Conservation (phyloP, 2,113 vertebrate genomes). For the Gymnogyps californianus region DNA sequence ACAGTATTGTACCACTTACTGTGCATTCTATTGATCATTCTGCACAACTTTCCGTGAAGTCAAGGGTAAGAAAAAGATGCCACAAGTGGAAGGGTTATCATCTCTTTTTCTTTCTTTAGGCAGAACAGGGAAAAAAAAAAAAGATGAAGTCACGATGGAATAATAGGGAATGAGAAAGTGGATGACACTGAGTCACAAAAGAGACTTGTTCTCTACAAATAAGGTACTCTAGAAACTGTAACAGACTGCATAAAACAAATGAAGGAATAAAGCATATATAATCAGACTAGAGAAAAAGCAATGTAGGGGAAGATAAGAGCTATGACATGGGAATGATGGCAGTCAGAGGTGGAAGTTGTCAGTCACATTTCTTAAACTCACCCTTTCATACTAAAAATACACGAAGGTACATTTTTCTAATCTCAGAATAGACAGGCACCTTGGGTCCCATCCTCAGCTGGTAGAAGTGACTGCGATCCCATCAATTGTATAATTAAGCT, state of each 20-base stretch:
- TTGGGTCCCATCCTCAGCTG: background rate
- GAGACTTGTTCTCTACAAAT: constrained; percentile 27
- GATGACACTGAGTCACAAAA: constrained; percentile 21
- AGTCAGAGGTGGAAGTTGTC: constrained; percentile 49
- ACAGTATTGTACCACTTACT: background rate
- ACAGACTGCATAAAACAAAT: background rate
- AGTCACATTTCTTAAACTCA: constrained; percentile 33
- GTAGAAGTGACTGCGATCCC: background rate
- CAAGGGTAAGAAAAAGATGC: background rate
- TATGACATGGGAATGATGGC: constrained; percentile 12
- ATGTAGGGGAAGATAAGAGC: background rate
- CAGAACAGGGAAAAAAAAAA: background rate
- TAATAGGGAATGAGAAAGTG: constrained; percentile 32
- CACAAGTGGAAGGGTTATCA: background rate
- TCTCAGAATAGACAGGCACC: constrained; percentile 19
- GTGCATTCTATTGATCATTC: background rate
- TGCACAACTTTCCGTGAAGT: background rate
- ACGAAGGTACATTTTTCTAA: background rate
- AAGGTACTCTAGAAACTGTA: background rate
- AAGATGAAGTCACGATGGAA: constrained; percentile 8
- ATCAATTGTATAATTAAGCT: background rate
- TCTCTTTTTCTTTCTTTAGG: background rate
- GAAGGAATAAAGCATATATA: background rate
- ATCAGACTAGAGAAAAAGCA: background rate
- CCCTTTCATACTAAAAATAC: constrained; percentile 45